phyloP scores from a whole-genome alignment of 2,888 invertebrate genomes.

The Chloroclystis v-ata region DNA sequence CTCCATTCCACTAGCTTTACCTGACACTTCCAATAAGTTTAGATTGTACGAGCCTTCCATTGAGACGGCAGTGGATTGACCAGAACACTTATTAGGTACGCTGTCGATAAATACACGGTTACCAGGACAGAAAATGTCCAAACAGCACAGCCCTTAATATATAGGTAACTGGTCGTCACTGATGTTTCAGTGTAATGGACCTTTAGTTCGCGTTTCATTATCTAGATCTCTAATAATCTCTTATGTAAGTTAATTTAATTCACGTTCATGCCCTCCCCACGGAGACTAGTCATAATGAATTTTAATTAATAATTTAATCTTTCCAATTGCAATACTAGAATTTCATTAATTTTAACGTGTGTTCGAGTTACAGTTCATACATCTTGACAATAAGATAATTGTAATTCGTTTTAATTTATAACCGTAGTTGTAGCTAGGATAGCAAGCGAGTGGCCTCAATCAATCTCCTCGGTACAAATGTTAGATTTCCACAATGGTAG shows the following conservation, averaged over 20 bases:
- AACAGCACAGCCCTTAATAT: too few species aligned
- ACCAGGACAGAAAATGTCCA: too few species aligned
- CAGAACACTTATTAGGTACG: too few species aligned
- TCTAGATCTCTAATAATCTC: slow-evolving; percentile 68
- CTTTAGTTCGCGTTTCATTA: slow-evolving; percentile 40
- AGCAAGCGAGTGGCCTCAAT: slow-evolving; percentile 45
- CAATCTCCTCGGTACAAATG: slow-evolving; percentile 64
- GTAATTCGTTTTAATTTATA: slow-evolving; percentile 15
- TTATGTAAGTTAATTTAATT: slow-evolving; percentile 41
- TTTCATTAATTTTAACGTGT: slow-evolving; percentile 34
- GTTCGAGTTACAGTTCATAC: slow-evolving; percentile 31
- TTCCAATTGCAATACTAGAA: slow-evolving; percentile 44
- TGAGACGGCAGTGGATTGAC: slow-evolving; percentile 30
- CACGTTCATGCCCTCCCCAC: slow-evolving; percentile 45
- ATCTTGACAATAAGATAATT: slow-evolving; percentile 18
- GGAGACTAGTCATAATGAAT: slow-evolving; percentile 61
- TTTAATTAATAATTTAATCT: slow-evolving; percentile 32
- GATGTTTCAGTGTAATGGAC: slow-evolving; percentile 8
- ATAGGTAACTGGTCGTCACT: too few species aligned
- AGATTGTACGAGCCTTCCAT: slow-evolving; percentile 3
- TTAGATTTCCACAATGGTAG: slow-evolving; percentile 50
- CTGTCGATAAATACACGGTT: too few species aligned
- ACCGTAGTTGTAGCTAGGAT: slow-evolving; percentile 20
- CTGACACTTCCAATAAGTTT: not conserved
- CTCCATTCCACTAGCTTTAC: slow-evolving; percentile 59